Percentiles rank a stretch among this genome's conserved stretches.
phyloP scores from a whole-genome alignment of 2,797 vertebrate genomes.

The Heliangelus exortis region DNA sequence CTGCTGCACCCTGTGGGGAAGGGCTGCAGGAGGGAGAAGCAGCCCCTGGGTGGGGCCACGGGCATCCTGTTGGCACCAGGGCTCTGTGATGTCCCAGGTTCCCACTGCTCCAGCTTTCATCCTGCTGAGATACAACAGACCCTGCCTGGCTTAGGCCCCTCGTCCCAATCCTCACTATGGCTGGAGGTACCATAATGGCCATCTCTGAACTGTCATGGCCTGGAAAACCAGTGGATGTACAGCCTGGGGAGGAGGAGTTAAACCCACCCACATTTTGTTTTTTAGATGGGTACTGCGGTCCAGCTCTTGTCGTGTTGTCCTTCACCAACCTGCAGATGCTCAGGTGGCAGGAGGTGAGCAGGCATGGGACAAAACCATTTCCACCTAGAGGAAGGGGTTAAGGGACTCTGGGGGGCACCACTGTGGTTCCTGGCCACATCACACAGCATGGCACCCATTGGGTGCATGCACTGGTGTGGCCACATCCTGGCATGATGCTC shows the following conservation, averaged over 20 bases:
- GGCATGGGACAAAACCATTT: neutral
- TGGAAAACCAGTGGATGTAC: neutral
- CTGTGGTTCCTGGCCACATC: neutral
- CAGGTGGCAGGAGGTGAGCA: neutral
- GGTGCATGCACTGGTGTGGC: fast-evolving
- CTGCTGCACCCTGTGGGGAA: neutral
- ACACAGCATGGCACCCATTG: fast-evolving
- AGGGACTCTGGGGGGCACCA: neutral
- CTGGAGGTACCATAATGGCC: neutral
- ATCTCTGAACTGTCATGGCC: neutral
- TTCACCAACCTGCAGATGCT: neutral
- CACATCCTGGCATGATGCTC: neutral
- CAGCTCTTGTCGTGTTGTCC: neutral
- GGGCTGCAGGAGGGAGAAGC: neutral
- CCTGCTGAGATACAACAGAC: neutral
- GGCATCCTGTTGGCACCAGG: neutral
- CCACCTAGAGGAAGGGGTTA: neutral
- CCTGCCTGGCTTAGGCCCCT: neutral
- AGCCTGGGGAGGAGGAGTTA: neutral
- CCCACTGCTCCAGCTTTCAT: neutral
- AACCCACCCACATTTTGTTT: neutral
- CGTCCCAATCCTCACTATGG: neutral
- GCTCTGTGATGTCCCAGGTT: neutral
- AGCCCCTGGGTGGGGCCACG: fast-evolving
- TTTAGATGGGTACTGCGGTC: neutral